phyloP scores from a whole-genome alignment of 2,113 vertebrate species.

The Malaclemys terrapin region DNA sequence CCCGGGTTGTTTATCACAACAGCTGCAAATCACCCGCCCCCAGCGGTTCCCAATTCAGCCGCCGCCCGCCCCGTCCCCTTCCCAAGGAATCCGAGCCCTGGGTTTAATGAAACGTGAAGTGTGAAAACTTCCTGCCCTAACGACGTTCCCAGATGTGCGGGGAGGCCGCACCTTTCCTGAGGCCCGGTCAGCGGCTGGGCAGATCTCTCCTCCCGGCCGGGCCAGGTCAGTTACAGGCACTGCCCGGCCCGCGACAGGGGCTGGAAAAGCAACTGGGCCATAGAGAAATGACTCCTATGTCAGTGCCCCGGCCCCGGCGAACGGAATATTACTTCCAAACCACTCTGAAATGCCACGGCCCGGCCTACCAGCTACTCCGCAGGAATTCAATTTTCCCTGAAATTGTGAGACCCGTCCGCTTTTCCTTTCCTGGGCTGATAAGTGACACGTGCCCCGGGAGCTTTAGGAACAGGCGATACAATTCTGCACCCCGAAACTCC shows the following conservation, averaged over 20 bases:
- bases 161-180: slow-evolving; percentile 18
- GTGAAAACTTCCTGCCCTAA: slow-evolving; percentile 96
- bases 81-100: slow-evolving; percentile 89
- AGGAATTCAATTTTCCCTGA: slow-evolving; percentile 68
- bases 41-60: not conserved
- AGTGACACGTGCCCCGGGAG: not conserved
- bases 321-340: slow-evolving; percentile 63
- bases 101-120: slow-evolving; percentile 98
- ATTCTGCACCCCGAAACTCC: not conserved
- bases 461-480: not conserved
- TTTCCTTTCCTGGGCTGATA: slow-evolving; percentile 26
- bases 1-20: not conserved
- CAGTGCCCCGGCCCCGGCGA: slow-evolving; percentile 29
- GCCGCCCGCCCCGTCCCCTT: slow-evolving; percentile 74
- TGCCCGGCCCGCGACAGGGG: not conserved
- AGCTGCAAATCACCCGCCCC: not conserved
- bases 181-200: not conserved
- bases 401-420: slow-evolving; percentile 12
- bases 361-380: slow-evolving; percentile 58
- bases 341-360: slow-evolving; percentile 52
- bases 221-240: not conserved
- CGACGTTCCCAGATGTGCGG: slow-evolving; percentile 93
- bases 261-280: slow-evolving; percentile 51
- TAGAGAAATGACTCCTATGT: slow-evolving; percentile 67
- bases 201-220: not conserved